Evolutionary conservation across 2,113 vertebrate genomes (phyloP).

Genomic region (Istiophorus platypterus): DNA sequence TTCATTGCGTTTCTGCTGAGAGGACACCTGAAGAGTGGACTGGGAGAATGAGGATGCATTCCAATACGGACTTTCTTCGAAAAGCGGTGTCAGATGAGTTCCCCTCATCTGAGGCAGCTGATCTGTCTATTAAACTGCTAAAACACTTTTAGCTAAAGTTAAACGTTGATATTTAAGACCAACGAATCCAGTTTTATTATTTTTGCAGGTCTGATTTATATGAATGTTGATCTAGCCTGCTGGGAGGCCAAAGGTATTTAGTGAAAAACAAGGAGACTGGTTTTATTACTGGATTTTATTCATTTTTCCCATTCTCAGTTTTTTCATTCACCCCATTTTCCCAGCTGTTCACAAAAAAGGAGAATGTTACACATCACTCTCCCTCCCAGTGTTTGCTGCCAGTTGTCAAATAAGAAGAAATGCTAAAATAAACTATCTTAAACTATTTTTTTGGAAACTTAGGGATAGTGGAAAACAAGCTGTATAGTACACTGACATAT

Average conservation of each 20-base stretch:
- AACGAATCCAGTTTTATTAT: not conserved
- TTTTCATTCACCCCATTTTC: not conserved
- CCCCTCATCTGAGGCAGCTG: not conserved
- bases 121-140: not conserved
- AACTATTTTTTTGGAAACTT: not conserved
- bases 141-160: not conserved
- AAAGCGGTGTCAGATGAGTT: constrained; percentile 20
- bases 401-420: not conserved
- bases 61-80: not conserved
- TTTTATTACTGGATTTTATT: not conserved
- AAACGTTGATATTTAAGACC: not conserved
- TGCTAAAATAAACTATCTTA: not conserved
- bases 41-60: constrained; percentile 3
- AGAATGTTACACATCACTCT: not conserved
- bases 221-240: not conserved
- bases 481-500: not conserved
- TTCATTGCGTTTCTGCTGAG: constrained; percentile 35
- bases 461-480: constrained; percentile 19
- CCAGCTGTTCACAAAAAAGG: no score
- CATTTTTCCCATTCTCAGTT: not conserved
- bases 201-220: not conserved
- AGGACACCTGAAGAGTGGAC: constrained; percentile 13
- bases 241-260: no score
- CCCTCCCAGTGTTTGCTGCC: no score
- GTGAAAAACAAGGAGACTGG: not conserved